Conservation (phyloP, 2,888 invertebrate species). For the Cephus rjabovi region DNA sequence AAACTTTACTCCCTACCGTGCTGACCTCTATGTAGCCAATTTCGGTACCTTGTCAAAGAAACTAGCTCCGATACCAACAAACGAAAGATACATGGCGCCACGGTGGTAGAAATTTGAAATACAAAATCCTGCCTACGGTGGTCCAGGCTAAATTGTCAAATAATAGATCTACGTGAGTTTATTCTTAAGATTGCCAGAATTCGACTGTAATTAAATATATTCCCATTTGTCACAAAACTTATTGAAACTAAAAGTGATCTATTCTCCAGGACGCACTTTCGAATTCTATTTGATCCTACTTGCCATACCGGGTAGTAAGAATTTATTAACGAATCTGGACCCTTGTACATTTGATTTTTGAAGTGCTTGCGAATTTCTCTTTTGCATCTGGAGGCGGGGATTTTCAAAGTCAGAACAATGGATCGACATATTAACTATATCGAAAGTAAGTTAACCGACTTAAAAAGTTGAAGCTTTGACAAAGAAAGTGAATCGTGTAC, state of each 20-base stretch:
- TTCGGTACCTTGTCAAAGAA: neutral
- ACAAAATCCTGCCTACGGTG: neutral
- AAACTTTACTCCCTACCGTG: constrained; percentile 9
- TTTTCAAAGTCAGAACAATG: neutral
- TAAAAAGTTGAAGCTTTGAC: neutral
- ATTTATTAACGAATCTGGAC: neutral
- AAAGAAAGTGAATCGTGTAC: neutral
- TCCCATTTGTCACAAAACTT: neutral
- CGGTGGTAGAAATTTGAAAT: neutral
- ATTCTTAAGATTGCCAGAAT: neutral
- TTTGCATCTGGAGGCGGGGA: neutral
- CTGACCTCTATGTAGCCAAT: constrained; percentile 24
- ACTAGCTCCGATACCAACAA: neutral
- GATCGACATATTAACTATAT: neutral
- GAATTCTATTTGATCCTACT: neutral
- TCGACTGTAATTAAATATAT: neutral
- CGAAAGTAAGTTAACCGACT: neutral
- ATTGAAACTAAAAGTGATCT: neutral
- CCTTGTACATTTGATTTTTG: too few relatives aligned
- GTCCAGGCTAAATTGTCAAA: neutral
- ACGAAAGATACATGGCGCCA: neutral
- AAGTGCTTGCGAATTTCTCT: neutral
- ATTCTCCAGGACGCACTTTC: neutral
- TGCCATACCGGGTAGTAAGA: neutral
- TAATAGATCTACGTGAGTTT: neutral